Evolutionary conservation across 2,797 vertebrate genomes (phyloP), one percentile per base, ranked within the genome.

Genomic region (Sarcophilus harrisii): DNA sequence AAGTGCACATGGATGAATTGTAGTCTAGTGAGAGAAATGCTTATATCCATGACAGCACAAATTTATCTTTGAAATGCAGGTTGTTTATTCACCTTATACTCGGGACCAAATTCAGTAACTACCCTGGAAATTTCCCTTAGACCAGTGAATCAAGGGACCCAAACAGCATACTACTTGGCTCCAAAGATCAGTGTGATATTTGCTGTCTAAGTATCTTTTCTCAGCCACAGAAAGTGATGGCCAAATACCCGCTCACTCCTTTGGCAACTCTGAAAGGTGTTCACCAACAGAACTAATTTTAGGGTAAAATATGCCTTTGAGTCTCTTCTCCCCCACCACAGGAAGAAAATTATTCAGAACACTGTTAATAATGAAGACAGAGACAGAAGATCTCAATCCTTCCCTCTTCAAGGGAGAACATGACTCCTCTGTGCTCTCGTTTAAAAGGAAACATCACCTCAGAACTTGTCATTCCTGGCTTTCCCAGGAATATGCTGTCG

Each of bases 311-410:
- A 9, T 11, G 0, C 9, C 73, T 49, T 11, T 10, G 45, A 93
- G 58, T 28, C 38, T 90, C 62, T 55, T 58, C n/a, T 38, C 38
- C 21, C 59, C 3, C 4, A 28, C 90, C 73, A 0, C 91, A 6
- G 54, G 52, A 91, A 58, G 91, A 30, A 52, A 54, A 21, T 49
- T 52, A 55, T 58, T 73, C 62, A 55, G 58, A 91, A 89, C 60
- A 54, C 92, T 81, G 58, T 89, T 52, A 60, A 57, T 92, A 52
- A 5, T 0, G 3, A 81, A 92, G 49, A 57, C 32, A 62, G 49
- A 14, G 12, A 5, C 0, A 0, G 18, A 5, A 49, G 2, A 54
- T 91, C 58, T 58, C 0, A 9, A 1, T 0, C 0, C 0, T 58
- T 90, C 45, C 5, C 0, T 10, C 29, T 90, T 38, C 93, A 92